Evolutionary conservation across 1,140 invertebrate species (phyloP), one percentile per base, ranked within the genome.

Genomic region (Pseudobourletiella spinata): DNA sequence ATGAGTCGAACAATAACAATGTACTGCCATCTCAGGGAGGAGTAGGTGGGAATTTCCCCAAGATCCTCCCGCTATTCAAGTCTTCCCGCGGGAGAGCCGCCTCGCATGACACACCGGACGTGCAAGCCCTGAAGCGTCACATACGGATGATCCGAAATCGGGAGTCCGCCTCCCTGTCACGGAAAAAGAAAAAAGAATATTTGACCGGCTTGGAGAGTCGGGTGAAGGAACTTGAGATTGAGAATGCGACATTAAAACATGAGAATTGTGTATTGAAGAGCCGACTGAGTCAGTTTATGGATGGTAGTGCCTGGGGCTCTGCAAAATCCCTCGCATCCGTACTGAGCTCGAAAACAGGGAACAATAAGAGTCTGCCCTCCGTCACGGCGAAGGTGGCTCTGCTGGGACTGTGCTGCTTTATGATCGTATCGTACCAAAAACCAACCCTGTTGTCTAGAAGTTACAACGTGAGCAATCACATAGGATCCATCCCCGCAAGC

Each of bases 141-240:
- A 69, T 69, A 50, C 57, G 67, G 29, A 69, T 69, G 67, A 69
- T 69, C 25, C 18, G 67, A 15, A 69, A 69, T 50, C 67, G 87
- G 22, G 90, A 95, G 77, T 92, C 90, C 0, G 91, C 91, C 11
- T 90, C 87, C 74, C 78, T 94, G 51, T 94, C 90, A 0, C 78
- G 91, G 20, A 91, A 93, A 74, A 90, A 91, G 74, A 94, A 92
- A 71, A 94, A 93, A 73, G 91, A 94, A 74, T 93, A 94, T 73
- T 82, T 95, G 11, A 81, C 82, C 32, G 82, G 82, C 0, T 75
- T 95, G 55, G 91, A 95, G 72, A 80, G 79, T 48, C 79, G 84
- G 71, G 76, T 94, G 28, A 76, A 81, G 29, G 81, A 84, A 39
- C 80, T 89, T 18, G 80, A 84, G 63, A 79, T 81, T 58, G 87